Base-by-base conservation (phyloP, 2,797 vertebrate genomes). In the Danio jaintianensis region DNA sequence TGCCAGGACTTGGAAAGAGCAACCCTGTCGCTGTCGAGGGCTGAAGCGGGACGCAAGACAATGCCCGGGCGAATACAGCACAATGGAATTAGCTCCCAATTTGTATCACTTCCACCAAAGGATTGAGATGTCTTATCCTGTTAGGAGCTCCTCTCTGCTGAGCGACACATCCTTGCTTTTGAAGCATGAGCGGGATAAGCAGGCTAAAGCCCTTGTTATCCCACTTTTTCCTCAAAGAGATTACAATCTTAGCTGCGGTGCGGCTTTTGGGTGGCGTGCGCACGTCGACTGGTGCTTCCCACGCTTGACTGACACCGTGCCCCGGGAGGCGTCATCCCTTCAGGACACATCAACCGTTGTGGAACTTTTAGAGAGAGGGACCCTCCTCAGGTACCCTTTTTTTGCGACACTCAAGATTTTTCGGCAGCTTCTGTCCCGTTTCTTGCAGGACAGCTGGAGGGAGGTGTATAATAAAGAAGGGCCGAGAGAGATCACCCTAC, bases 51-150 rank as follows among this genome's bases (percentile, higher is more conserved):
- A 91, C 90, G 61, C 36, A 61, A 73, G 84, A 92, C 90, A 94
- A 90, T 88, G 42, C 89, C 79, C 6, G 15, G 75, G 77, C 53
- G 77, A 64, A 52, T 62, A 36, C 11, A 38, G 67, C 88, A 88
- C 90, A 95, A 90, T 85, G 88, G 94, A 94, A 95, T 95, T 95
- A 94, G 87, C 92, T 93, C 90, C 91, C 91, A 95, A 96, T 96
- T 96, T 96, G 93, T 95, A 90, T 93, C 90, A 93, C 90, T 93
- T 92, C 89, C 91, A 29, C 90, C 89, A 92, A 89, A 86, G 94
- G 91, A 94, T 93, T 89, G 92, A 94, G 89, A 92, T 89, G 88
- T 91, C 93, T 92, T 91, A 92, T 92, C 93, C 91, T 93, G 93
- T 94, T 92, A 92, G 87, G 85, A 84, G 82, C 62, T 72, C 63